Conservation (phyloP, 92 coral and sea anemone species). For the Micromussa lordhowensis region DNA sequence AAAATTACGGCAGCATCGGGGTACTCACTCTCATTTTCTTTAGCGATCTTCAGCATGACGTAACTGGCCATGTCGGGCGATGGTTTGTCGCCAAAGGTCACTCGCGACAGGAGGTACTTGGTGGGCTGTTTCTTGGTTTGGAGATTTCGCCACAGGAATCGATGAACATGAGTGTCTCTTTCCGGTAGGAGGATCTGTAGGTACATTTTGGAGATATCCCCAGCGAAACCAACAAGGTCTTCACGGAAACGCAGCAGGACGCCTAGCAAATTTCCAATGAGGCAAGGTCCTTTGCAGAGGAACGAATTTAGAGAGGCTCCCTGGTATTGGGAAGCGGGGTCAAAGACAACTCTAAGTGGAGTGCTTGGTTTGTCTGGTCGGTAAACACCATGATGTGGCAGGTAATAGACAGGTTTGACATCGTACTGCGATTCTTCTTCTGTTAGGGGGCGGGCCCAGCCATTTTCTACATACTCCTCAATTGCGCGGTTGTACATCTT, state of each 20-base stretch:
- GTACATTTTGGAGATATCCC: conserved; percentile 69
- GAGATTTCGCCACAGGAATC: conserved; percentile 53
- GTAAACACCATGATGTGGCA: too few species aligned
- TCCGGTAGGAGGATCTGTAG: conserved; percentile 54
- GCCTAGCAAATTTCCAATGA: conserved; percentile 61
- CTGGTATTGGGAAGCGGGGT: conserved; percentile 52
- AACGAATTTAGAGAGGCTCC: conserved; percentile 57
- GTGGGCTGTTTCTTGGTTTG: conserved; percentile 30
- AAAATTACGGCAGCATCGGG: conserved; percentile 21
- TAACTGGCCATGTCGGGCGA: conserved; percentile 57
- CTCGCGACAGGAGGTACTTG: conserved; percentile 34
- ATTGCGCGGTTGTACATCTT: conserved; percentile 41
- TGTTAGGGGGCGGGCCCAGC: conserved; percentile 46
- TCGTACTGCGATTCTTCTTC: conserved; percentile 1
- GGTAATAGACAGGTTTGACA: too few species aligned
- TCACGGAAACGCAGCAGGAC: conserved; percentile 61
- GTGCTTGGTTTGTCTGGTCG: conserved; percentile 8
- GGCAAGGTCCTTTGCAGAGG: too few species aligned
- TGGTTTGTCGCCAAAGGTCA: conserved; percentile 25
- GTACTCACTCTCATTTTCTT: conserved; percentile 35
- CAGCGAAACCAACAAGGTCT: conserved; percentile 54
- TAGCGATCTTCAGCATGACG: conserved; percentile 56
- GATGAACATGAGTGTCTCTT: conserved; percentile 51
- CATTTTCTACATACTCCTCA: conserved; percentile 36
- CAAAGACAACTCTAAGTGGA: conserved; percentile 59